Base-by-base conservation (phyloP, 2,888 invertebrate genomes). In the Thecocarcelia acutangulata region DNA sequence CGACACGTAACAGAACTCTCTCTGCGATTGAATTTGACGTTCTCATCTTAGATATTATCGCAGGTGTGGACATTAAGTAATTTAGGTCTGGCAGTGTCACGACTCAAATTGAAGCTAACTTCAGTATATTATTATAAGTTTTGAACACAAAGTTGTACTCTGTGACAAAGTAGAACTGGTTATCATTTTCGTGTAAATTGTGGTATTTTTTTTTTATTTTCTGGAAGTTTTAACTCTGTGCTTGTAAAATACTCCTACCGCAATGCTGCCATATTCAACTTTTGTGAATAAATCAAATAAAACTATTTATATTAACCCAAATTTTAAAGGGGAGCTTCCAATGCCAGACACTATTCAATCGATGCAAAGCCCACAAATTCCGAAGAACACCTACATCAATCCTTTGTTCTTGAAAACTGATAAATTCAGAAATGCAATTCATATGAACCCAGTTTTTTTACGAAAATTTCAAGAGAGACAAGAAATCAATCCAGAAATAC, bases 381-480 rank as follows among this genome's bases (percentile, higher is more conserved):
- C 83, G 1, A 69, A 64, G 21, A 75, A 44, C 59, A 83, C 87
- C n/a, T 84, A 86, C 58, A 84, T 87, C 17, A 88, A 87, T 81
- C 87, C 87, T 54, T 85, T 86, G 48, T 87, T 86, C 37, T 80
- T 84, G 15, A 61, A 72, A 33, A 40, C 58, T n/a, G 61, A 52
- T 42, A 64, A 73, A 13, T 24, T 15, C 2, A 77, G 74, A 9
- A 80, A 86, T 56, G 86, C 87, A 8, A 89, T 90, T 66, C 90
- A 91, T 66, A 89, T 91, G 69, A 91, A 91, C 86, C 91, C 91
- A 3, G 84, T 88, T 21, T 90, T 91, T 76, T 69, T 90, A 17
- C 84, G 85, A 56, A 85, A 83, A 40, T 73, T 79, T 46, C 63
- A 80, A 12, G 76, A 80, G 12, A 70, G 61, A 13, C 59, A 80